Percentiles rank a stretch among this genome's conserved stretches.
Evolutionary conservation across 2,888 invertebrate species (phyloP).

Genomic region (Caenorhabditis plicata): DNA sequence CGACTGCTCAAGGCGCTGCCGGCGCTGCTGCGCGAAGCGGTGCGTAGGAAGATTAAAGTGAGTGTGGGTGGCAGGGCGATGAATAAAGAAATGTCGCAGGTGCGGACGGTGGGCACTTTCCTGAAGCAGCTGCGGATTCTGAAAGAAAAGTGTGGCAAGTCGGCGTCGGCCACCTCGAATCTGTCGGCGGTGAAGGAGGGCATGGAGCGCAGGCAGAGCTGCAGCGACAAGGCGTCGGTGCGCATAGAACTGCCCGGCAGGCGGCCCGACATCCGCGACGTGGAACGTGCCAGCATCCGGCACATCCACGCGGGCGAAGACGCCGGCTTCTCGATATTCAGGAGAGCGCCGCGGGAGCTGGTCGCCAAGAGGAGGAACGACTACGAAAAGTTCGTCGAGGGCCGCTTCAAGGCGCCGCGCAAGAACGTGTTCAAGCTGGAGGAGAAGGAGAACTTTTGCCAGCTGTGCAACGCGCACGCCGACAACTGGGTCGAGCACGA

Average conservation of each 20-base stretch:
- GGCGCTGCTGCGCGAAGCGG: conserved; percentile 18
- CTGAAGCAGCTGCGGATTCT: conserved; percentile 1
- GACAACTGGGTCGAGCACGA: conserved; percentile 9
- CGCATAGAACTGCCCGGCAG: conserved; percentile 12
- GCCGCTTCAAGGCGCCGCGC: conserved; percentile 3
- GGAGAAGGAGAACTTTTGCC: conserved; percentile 14
- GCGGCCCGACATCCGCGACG: conserved; percentile 11
- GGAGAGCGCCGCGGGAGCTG: conserved; percentile 1
- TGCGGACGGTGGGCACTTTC: conserved; percentile 15
- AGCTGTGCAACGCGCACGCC: conserved; percentile 2
- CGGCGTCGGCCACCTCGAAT: conserved; percentile 16
- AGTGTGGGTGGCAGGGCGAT: neutral
- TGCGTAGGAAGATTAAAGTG: conserved; percentile 8
- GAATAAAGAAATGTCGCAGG: conserved; percentile 1
- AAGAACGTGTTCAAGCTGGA: conserved; percentile 17
- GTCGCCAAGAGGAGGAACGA: neutral
- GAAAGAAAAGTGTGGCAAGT: neutral
- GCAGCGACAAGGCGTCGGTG: neutral
- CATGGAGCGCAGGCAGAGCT: neutral
- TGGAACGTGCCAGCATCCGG: neutral
- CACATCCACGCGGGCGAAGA: conserved; percentile 8
- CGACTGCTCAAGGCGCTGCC: conserved; percentile 7
- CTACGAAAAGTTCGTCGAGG: conserved; percentile 3
- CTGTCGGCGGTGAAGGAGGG: conserved; percentile 1
- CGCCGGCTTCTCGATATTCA: conserved; percentile 15